These are phyloP conservation scores for Parauchenoglanis punctatus DNA, from an alignment of 2,797 vertebrate genomes.

Conservation along the genomic window DNA sequence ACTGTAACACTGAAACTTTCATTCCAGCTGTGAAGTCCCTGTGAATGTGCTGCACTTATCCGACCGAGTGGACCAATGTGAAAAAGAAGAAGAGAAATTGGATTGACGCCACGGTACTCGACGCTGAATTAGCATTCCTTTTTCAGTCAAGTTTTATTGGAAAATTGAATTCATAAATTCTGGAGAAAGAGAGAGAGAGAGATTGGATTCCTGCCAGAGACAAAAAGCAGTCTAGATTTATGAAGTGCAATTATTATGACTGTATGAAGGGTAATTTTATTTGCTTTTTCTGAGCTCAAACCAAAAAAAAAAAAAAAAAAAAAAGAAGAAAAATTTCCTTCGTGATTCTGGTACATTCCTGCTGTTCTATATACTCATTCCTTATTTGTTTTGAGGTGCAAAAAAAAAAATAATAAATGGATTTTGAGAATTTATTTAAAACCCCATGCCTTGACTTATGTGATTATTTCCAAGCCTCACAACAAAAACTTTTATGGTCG, in stretches of 20 bases:
- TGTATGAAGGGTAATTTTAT: slow-evolving; percentile 73
- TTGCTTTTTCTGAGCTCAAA: slow-evolving; percentile 82
- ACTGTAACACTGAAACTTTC: slow-evolving; percentile 71
- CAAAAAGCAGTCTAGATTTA: slow-evolving; percentile 77
- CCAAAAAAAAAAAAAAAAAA: slow-evolving; percentile 73
- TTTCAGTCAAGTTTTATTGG: slow-evolving; percentile 77
- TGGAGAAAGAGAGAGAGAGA: slow-evolving; percentile 53
- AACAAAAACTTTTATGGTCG: neutral
- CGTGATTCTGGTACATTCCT: slow-evolving; percentile 79
- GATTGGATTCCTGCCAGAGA: slow-evolving; percentile 42
- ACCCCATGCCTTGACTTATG: slow-evolving; percentile 58
- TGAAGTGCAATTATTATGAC: slow-evolving; percentile 86
- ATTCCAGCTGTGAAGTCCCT: slow-evolving; percentile 80
- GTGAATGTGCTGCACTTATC: slow-evolving; percentile 83
- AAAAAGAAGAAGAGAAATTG: slow-evolving; percentile 70
- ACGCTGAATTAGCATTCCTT: slow-evolving; percentile 80
- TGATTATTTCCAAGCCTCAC: slow-evolving; percentile 68
- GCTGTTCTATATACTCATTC: slow-evolving; percentile 78
- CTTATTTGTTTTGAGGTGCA: slow-evolving; percentile 78
- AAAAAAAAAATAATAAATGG: slow-evolving; percentile 85
- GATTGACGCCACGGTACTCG: slow-evolving; percentile 75
- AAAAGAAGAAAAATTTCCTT: slow-evolving; percentile 71
- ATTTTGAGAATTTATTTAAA: slow-evolving; percentile 79
- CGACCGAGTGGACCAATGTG: slow-evolving; percentile 76
- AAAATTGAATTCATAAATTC: slow-evolving; percentile 80